phyloP scores from a whole-genome alignment of 2,797 vertebrate species.

The Myotis planiceps region DNA sequence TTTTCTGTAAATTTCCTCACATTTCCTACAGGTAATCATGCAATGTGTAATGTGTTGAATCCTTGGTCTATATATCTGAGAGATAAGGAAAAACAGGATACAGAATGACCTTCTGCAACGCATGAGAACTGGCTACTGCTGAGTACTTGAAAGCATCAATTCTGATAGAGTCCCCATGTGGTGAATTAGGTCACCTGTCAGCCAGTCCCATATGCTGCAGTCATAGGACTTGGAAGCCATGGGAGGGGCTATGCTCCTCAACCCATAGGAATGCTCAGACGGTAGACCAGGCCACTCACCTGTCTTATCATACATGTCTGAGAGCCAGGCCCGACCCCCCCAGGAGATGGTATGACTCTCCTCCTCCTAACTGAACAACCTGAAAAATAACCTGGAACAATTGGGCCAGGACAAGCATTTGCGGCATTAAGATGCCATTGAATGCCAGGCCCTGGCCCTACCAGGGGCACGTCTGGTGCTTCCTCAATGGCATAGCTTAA shows the following conservation, averaged over 20 bases:
- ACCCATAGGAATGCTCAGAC: not conserved
- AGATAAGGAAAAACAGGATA: not conserved
- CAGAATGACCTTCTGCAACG: not conserved
- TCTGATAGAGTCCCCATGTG: not conserved
- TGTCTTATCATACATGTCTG: not conserved
- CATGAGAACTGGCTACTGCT: not conserved
- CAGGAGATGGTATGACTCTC: fast-evolving
- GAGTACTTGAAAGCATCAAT: not conserved
- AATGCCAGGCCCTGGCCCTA: not conserved
- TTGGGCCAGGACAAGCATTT: not conserved
- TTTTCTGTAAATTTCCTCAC: not conserved
- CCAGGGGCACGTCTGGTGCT: not conserved
- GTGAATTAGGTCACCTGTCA: not conserved
- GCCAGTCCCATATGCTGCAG: fast-evolving
- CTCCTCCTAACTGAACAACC: not conserved
- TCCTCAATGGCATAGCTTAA: not conserved
- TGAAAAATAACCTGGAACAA: not conserved
- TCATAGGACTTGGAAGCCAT: fast-evolving
- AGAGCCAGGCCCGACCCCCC: too few species aligned
- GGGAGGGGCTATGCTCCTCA: fast-evolving
- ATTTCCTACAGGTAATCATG: not conserved
- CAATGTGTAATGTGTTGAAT: not conserved
- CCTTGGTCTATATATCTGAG: not conserved
- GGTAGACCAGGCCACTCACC: not conserved
- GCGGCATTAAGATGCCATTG: not conserved